Evolutionary conservation across 1,140 invertebrate species (phyloP).

Genomic region (Wiebesia pumilae): DNA sequence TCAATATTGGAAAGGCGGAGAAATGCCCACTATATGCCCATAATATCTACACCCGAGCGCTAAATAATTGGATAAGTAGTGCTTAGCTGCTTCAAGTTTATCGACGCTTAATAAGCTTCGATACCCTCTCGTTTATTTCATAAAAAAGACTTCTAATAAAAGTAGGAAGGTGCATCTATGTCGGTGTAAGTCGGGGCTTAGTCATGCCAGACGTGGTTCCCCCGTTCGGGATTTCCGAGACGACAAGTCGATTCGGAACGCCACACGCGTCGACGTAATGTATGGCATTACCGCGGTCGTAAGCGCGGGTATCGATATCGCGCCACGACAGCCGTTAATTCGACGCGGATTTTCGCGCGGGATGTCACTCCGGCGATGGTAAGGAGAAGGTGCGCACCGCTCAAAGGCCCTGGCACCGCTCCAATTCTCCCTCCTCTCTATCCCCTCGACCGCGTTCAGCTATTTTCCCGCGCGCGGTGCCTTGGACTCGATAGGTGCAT

Average conservation of each 20-base stretch:
- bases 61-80: not conserved
- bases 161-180: too few species aligned
- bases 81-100: not conserved
- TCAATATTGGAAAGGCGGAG: too few species aligned
- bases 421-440: not conserved
- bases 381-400: not conserved
- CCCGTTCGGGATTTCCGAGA: too few species aligned
- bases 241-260: too few species aligned
- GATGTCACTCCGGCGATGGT: not conserved
- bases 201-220: too few species aligned
- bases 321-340: not conserved
- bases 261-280: not conserved
- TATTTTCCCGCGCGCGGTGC: not conserved
- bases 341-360: not conserved
- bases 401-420: not conserved
- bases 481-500: slow-evolving; percentile 61
- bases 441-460: not conserved
- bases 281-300: not conserved
- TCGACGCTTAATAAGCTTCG: not conserved
- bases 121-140: too few species aligned
- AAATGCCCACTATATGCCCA: not conserved
- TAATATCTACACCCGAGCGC: not conserved
- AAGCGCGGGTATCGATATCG: not conserved
- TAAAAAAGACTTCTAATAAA: too few species aligned
- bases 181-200: too few species aligned